Percentiles rank a stretch among this genome's conserved stretches.
phyloP scores from a whole-genome alignment of 2,113 vertebrate genomes.

The Podarcis muralis region DNA sequence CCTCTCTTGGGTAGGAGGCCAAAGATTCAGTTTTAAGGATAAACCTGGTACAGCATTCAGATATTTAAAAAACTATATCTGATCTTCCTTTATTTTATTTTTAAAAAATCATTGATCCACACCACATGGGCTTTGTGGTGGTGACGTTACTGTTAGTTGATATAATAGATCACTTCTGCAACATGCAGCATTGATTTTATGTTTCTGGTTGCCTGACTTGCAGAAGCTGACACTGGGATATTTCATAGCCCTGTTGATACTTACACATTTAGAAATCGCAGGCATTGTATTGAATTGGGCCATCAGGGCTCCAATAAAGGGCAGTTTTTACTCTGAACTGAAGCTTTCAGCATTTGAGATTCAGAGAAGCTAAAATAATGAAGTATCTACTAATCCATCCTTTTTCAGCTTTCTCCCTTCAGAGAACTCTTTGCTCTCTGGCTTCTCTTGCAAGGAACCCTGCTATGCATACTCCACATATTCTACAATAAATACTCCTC shows the following conservation, averaged over 20 bases:
- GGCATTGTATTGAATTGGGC: neutral
- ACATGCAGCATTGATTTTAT: neutral
- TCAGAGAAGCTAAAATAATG: neutral
- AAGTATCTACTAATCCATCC: neutral
- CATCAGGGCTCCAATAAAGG: neutral
- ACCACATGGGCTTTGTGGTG: neutral
- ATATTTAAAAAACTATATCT: neutral
- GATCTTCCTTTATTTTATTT: no score
- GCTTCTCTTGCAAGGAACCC: neutral
- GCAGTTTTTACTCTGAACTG: neutral
- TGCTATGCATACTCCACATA: neutral
- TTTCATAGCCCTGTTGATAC: neutral
- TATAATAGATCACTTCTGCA: neutral
- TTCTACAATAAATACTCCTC: neutral
- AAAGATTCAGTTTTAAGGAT: neutral
- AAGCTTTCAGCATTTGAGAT: neutral
- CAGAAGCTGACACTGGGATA: neutral
- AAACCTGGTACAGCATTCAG: neutral
- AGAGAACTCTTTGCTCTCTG: neutral
- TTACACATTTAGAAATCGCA: neutral
- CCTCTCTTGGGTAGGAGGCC: neutral
- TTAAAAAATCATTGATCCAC: neutral
- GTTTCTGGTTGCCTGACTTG: neutral
- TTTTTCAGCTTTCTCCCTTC: neutral
- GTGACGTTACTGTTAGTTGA: neutral